A percentile compares a stretch with the other conserved stretches of the same genome.
phyloP scores from a whole-genome alignment of 2,888 invertebrate genomes.

The Megalurothrips usitatus region DNA sequence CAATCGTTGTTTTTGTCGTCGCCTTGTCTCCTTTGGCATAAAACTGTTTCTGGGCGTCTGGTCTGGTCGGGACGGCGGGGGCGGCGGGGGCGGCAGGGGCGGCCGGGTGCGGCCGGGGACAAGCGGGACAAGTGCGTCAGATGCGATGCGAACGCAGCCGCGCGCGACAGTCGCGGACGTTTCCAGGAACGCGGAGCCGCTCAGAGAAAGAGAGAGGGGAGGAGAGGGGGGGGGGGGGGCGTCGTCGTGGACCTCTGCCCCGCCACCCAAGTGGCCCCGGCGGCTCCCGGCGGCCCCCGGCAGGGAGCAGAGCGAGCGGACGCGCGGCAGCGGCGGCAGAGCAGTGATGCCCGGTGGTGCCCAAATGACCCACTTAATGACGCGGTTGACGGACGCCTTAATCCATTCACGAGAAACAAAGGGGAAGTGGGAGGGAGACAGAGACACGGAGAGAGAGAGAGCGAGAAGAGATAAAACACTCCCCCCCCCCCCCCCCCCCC shows the following conservation, averaged over 20 bases:
- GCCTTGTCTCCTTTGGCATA: not conserved
- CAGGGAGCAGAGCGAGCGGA: not conserved
- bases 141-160: not conserved
- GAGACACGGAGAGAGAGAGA: not conserved
- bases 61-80: not conserved
- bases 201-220: not conserved
- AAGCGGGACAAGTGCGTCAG: not conserved
- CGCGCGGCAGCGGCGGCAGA: not conserved
- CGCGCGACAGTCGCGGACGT: not conserved
- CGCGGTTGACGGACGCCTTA: conserved; percentile 23
- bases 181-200: conserved; percentile 6
- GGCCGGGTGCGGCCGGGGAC: not conserved
- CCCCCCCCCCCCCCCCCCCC: not conserved
- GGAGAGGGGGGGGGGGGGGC: not conserved
- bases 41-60: conserved; percentile 5
- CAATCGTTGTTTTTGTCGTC: conserved; percentile 1
- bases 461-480: too few species aligned
- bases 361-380: conserved; percentile 25
- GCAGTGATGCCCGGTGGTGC: not conserved
- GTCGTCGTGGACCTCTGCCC: too few species aligned
- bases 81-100: not conserved
- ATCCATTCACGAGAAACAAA: conserved; percentile 25
- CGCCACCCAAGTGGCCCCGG: too few species aligned
- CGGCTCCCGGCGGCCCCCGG: too few species aligned
- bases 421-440: not conserved